Evolutionary conservation across 2,113 vertebrate genomes (phyloP), one percentile per base, ranked within the genome.

Genomic region (Thymallus thymallus): DNA sequence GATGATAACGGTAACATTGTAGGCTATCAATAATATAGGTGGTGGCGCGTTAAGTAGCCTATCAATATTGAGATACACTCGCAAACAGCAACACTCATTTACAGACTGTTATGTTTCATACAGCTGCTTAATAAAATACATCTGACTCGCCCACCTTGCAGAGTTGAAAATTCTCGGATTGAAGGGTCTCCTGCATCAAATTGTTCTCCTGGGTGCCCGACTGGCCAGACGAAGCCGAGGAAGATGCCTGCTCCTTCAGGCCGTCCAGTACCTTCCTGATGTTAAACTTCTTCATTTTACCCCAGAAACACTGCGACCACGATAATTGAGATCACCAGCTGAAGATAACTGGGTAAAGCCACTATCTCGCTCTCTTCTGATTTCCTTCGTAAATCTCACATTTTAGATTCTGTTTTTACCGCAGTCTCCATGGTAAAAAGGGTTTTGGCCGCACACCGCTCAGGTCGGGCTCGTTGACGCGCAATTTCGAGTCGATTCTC

Each of bases 211-310:
- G 94, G 84, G 83, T 93, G 65, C 95, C 96, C 61, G 93, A 81
- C 74, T 92, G 93, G 80, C 94, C 91, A 69, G 94, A 92, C 76
- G 96, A 94, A 72, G 95, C 87, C 82, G 91, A 93, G 76, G 95
- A 92, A 71, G 97, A 97, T 76, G 90, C 96, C 72, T 96, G 63
- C 26, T 51, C 96, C 76, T 97, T 95, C 91, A 99, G 92, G 81
- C 96, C 96, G 91, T 99, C 97, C 94, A 99, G 92, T 93, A 99
- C 97, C 95, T 99, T 99, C 92, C 97, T 96, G 92, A 99, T 98
- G 94, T 98, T 98, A 92, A 99, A 99, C 96, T 98, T 98, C 96
- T 96, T 96, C 97, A 98, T 99, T 89, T 85, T 85, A 74, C 88
- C 85, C 82, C 74, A 69, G 60, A 46, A 76, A 63, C 72, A 72